Percentiles rank a stretch among this genome's conserved stretches.
Conservation (phyloP, 2,888 invertebrate genomes). For the Leptopilina syphax region DNA sequence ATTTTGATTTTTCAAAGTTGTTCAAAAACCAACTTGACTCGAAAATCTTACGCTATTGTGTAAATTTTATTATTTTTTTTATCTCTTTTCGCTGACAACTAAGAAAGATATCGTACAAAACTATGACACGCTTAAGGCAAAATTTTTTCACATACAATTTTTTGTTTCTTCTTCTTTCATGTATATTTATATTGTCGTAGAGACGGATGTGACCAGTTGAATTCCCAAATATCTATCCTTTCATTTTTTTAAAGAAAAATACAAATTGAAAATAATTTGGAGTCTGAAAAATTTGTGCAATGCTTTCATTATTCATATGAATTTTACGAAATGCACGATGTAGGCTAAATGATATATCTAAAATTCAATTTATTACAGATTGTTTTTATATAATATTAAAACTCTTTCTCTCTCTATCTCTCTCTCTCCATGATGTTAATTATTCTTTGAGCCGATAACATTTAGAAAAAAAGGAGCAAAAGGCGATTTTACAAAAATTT, state of each 20-base stretch:
- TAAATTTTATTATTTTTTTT: background rate
- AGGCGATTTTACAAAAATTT: slow-evolving; percentile 15
- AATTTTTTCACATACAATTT: slow-evolving; percentile 22
- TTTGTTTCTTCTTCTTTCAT: background rate
- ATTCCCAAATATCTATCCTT: slow-evolving; percentile 12
- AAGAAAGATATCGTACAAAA: slow-evolving; percentile 35
- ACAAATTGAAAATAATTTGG: background rate
- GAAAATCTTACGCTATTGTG: slow-evolving; percentile 4
- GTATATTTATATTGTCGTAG: slow-evolving; percentile 25
- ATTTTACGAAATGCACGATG: slow-evolving; percentile 39
- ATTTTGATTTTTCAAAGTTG: background rate
- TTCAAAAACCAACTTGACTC: slow-evolving; percentile 7
- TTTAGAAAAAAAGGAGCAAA: slow-evolving; percentile 1
- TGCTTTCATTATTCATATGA: slow-evolving; percentile 9
- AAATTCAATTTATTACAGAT: slow-evolving; percentile 22
- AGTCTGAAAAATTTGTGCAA: slow-evolving; percentile 24
- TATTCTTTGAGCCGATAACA: slow-evolving; percentile 19
- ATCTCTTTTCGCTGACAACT: slow-evolving; percentile 10
- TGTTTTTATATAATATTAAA: background rate
- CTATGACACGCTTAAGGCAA: slow-evolving; percentile 37
- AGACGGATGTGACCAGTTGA: slow-evolving; percentile 35
- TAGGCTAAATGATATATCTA: background rate
- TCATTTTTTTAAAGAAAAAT: background rate
- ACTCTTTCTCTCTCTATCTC: background rate
- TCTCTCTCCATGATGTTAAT: slow-evolving; percentile 2